Evolutionary conservation across 2,888 invertebrate genomes (phyloP), one percentile per base, ranked within the genome.

Genomic region (Drosophila parthenogenetica): DNA sequence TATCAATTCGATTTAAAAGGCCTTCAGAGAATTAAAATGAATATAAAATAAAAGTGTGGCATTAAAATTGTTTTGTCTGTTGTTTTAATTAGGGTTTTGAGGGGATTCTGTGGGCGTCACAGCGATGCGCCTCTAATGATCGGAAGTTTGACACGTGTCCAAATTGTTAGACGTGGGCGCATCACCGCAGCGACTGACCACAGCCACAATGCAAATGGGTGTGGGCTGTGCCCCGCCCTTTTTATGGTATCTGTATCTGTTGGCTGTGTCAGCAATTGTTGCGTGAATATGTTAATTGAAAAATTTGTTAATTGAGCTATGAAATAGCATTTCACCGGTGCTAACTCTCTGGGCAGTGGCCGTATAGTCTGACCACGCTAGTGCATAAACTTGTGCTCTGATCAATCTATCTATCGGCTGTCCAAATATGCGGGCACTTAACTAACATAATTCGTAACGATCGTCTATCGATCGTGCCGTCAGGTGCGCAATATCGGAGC

Each of bases 201-300:
- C 45, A 43, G 13, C 22, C 37, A 22, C 19, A 48, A 14, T 22
- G 17, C n/a, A 37, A 46, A 59, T 19, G 53, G 46, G 57, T 57
- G 79, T 80, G 74, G 79, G 79, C 16, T 25, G 60, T 51, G 14
- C 61, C 55, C 19, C 71, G 61, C 71, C 79, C 67, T 49, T 29
- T 29, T 29, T 5, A 7, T 2, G 5, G 29, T 29, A 29, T 29
- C 29, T 29, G 29, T 29, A 8, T 29, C 29, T 29, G 8, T 19
- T 29, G 29, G 7, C 29, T 39, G 50, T 19, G 32, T 25, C 13
- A 50, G 29, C 72, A 87, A 89, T 86, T 86, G 89, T 87, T 81
- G 89, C 89, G 72, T 87, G 87, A 86, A 89, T 87, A 86, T 86
- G 85, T 86, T 89, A 86, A 86, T 89, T 81, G 85, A 87, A 81